Percentiles rank a stretch among this genome's conserved stretches.
phyloP scores from a whole-genome alignment of 2,113 vertebrate species.

The Oncorhynchus gorbuscha region DNA sequence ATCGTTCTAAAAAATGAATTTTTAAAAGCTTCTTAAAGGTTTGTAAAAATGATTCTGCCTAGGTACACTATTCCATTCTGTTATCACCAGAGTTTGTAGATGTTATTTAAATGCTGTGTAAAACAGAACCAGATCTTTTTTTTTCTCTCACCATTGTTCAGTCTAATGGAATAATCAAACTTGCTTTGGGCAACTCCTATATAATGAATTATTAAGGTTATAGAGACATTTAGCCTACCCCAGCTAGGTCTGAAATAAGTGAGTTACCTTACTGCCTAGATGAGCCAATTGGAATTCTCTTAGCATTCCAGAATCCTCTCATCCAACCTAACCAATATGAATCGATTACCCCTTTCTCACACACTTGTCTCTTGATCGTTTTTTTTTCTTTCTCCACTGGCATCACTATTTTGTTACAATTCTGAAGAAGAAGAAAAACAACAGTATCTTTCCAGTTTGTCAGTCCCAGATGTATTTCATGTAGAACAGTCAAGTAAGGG shows the following conservation, averaged over 20 bases:
- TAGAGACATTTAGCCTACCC: slow-evolving; percentile 29
- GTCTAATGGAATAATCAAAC: slow-evolving; percentile 70
- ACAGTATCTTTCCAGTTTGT: slow-evolving; percentile 67
- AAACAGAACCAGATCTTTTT: slow-evolving; percentile 51
- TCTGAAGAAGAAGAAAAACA: slow-evolving; percentile 44
- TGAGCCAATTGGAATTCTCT: not conserved
- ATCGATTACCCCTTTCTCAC: slow-evolving; percentile 52
- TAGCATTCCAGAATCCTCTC: not conserved
- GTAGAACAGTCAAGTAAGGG: slow-evolving; percentile 60
- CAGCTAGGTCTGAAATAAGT: slow-evolving; percentile 26
- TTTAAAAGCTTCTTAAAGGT: not conserved
- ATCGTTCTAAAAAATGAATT: not conserved
- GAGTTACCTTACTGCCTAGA: slow-evolving; percentile 17
- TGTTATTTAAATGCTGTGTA: slow-evolving; percentile 64
- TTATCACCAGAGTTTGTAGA: slow-evolving; percentile 21
- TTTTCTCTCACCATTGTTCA: slow-evolving; percentile 60
- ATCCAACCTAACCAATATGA: slow-evolving; percentile 13
- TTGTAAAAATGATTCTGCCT: not conserved
- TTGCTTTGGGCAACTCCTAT: slow-evolving; percentile 55
- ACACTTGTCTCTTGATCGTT: not conserved
- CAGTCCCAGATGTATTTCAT: slow-evolving; percentile 62
- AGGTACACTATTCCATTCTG: slow-evolving; percentile 18
- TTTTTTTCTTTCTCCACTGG: not conserved
- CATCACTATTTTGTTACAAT: slow-evolving; percentile 19
- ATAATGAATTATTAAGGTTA: slow-evolving; percentile 62